Base-by-base conservation (phyloP, 2,113 vertebrate genomes). In the Orthonyx spaldingii region DNA sequence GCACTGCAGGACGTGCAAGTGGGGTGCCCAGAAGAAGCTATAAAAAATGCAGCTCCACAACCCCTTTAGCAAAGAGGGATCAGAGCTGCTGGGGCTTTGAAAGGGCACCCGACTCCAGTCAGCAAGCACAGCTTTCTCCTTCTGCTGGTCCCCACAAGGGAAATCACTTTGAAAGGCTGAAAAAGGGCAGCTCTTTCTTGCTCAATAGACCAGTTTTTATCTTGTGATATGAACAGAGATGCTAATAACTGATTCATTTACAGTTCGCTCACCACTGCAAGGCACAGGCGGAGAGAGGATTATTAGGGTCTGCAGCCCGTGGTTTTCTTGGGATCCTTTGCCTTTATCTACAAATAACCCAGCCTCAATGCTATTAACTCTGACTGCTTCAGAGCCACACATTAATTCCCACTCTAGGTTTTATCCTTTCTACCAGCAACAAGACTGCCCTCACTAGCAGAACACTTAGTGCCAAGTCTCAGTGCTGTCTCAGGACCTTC, bases 111-210 rank as follows among this genome's bases (percentile, higher is more conserved):
- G 7, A 14, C 41, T 94, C 57, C 47, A 11, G 81, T 55, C 78
- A 19, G 42, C 56, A 94, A 89, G 92, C 28, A 46, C 18, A 68
- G 75, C 37, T 79, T 90, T 63, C 68, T 64, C 60, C 39, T 94
- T 22, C 68, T 79, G 30, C 37, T 64, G 35, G 24, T 41, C 65
- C 72, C 77, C 81, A 82, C 71, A 42, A 32, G 69, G 84, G 78
- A 97, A 95, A 94, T 94, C 66, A 72, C 41, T 92, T 85, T 1
- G 20, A 87, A 94, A 92, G 59, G 75, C 2, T 80, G 61, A 63
- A 84, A 95, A 95, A 78, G 66, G 89, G 49, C 75, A 86, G 52
- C 24, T 55, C 75, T 46, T 93, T 84, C 69, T 70, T 89, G 42
- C 47, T 90, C 92, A 69, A 22, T 3, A 81, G 57, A 61, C 50